phyloP scores from a whole-genome alignment of 1,140 invertebrate species.

The Atta colombica region DNA sequence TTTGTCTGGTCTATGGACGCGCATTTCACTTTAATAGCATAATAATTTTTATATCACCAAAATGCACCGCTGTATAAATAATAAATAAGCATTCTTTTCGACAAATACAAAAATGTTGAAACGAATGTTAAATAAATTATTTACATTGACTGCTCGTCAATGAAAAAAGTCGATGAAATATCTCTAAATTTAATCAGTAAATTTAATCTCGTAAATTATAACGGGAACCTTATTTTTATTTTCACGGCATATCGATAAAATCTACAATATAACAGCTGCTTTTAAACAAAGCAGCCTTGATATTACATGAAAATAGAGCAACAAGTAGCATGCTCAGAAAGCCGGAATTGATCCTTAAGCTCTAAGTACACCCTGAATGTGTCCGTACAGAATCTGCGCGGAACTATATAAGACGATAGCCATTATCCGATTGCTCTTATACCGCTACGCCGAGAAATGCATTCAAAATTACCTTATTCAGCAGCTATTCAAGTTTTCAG shows the following conservation, averaged over 20 bases:
- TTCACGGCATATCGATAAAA: background rate
- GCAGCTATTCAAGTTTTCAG: constrained; percentile 38
- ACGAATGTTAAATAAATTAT: background rate
- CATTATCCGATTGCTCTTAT: constrained; percentile 34
- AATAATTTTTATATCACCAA: background rate
- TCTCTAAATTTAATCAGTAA: background rate
- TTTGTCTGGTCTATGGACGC: background rate
- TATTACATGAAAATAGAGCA: constrained; percentile 50
- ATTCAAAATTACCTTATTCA: constrained; percentile 50
- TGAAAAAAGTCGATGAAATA: background rate
- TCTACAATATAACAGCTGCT: background rate
- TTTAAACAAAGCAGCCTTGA: constrained; percentile 37
- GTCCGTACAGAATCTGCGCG: constrained; percentile 23
- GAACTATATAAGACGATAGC: constrained; percentile 30
- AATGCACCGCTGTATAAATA: background rate
- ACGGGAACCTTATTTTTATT: background rate
- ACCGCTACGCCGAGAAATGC: constrained; percentile 10
- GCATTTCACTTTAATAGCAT: constrained; percentile 7
- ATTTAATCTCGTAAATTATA: background rate
- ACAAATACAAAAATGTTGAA: background rate
- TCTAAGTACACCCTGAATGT: constrained; percentile 36
- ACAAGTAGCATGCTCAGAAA: constrained; percentile 65
- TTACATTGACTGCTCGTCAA: background rate
- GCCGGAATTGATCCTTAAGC: constrained; percentile 51
- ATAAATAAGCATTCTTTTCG: background rate